These are phyloP conservation scores for Sarcophilus harrisii DNA, from an alignment of 2,797 vertebrate species.

Conservation along the genomic window DNA sequence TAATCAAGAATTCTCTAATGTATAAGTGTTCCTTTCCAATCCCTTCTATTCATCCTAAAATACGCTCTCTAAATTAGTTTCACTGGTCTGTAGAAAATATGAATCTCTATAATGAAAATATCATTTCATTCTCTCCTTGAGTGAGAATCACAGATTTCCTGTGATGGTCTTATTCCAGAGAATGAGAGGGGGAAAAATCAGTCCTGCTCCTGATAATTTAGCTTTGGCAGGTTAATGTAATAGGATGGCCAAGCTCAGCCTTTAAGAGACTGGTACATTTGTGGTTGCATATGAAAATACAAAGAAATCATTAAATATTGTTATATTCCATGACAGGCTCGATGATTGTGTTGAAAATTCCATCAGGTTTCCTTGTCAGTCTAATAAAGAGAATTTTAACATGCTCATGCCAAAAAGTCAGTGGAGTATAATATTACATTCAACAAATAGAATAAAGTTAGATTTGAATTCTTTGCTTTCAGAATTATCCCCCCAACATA, in stretches of 20 bases:
- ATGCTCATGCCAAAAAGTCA: slow-evolving; percentile 76
- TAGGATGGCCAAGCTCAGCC: slow-evolving; percentile 63
- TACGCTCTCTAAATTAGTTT: not conserved
- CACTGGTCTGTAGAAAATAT: not conserved
- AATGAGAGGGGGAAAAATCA: slow-evolving; percentile 41
- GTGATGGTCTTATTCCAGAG: slow-evolving; percentile 35
- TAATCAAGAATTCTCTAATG: slow-evolving; percentile 4
- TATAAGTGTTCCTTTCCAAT: not conserved
- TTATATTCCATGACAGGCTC: slow-evolving; percentile 78
- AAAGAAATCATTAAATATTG: slow-evolving; percentile 81
- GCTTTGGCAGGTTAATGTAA: slow-evolving; percentile 42
- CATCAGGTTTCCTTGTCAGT: slow-evolving; percentile 79
- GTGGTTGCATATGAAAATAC: slow-evolving; percentile 75
- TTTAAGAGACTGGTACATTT: slow-evolving; percentile 69
- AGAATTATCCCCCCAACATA: slow-evolving; percentile 21
- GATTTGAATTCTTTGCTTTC: slow-evolving; percentile 70
- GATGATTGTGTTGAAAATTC: slow-evolving; percentile 80
- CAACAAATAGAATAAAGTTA: slow-evolving; percentile 79
- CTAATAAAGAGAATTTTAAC: slow-evolving; percentile 83
- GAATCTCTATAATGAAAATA: not conserved
- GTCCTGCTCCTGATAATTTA: slow-evolving; percentile 6
- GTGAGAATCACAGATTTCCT: slow-evolving; percentile 23
- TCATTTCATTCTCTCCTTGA: slow-evolving; percentile 11
- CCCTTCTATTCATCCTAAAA: not conserved
- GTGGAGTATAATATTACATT: slow-evolving; percentile 81